phyloP scores from a whole-genome alignment of 2,888 invertebrate species.

The Hypercompe scribonia region DNA sequence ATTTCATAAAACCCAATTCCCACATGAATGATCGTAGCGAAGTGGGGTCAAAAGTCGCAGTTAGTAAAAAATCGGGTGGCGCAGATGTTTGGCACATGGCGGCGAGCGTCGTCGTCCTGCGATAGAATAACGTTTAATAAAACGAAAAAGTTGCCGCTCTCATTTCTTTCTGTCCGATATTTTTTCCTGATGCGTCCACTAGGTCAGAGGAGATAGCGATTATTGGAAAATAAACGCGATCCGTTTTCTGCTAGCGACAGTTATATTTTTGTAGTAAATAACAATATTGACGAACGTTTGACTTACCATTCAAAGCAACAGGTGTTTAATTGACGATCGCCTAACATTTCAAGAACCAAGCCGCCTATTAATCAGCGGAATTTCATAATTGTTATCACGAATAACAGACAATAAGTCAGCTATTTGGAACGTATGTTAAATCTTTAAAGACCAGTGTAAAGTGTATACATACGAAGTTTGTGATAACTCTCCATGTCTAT shows the following conservation, averaged over 20 bases:
- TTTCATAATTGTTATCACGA: conserved; percentile 8
- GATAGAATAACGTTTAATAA: conserved; percentile 60
- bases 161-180: conserved; percentile 49
- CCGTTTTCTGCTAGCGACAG: conserved; percentile 9
- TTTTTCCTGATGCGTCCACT: conserved; percentile 44
- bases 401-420: background rate
- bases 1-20: conserved; percentile 76
- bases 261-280: conserved; percentile 15
- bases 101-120: conserved; percentile 43
- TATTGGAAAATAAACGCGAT: conserved; percentile 23
- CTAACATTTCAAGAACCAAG: conserved; percentile 15
- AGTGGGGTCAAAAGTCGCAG: conserved; percentile 84
- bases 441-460: background rate
- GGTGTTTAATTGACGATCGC: conserved; percentile 20
- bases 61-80: conserved; percentile 79
- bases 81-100: conserved; percentile 83
- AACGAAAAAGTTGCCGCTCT: conserved; percentile 50
- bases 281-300: conserved; percentile 7
- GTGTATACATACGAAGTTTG: background rate
- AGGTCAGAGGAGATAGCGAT: conserved; percentile 40
- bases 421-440: background rate
- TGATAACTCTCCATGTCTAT: too few species aligned
- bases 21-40: conserved; percentile 82
- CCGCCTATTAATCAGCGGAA: conserved; percentile 15
- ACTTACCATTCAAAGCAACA: conserved; percentile 17